phyloP scores from a whole-genome alignment of 2,888 invertebrate species.

The Tachina fera region DNA sequence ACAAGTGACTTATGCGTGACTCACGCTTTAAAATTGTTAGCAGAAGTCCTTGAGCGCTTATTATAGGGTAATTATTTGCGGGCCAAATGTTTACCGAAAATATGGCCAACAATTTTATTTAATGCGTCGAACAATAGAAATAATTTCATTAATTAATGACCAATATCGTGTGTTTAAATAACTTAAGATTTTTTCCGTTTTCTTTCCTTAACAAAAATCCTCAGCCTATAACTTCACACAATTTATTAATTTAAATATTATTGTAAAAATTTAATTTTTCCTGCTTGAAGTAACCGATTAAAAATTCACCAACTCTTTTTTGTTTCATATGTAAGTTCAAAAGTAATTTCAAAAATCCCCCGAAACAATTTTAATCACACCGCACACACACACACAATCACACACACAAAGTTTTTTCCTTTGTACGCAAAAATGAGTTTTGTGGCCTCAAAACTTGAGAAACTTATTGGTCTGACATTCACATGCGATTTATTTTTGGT shows the following conservation, averaged over 20 bases:
- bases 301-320: neutral
- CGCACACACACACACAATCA: conserved; percentile 19
- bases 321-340: neutral
- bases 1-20: no score
- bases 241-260: neutral
- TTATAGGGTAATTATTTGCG: no score
- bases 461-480: conserved; percentile 74
- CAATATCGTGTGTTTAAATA: no score
- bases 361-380: conserved; percentile 26
- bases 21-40: no score
- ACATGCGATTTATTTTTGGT: conserved; percentile 73
- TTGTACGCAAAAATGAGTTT: conserved; percentile 55
- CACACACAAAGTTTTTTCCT: conserved; percentile 12
- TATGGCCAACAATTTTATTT: no score
- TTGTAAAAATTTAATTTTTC: neutral
- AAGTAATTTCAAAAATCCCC: conserved; percentile 45
- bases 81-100: no score
- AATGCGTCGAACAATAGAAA: no score
- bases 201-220: neutral
- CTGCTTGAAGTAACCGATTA: neutral
- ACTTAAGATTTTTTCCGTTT: no score
- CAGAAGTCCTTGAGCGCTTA: no score
- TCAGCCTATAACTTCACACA: neutral
- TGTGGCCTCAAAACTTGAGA: conserved; percentile 73
- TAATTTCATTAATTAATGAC: no score